Evolutionary conservation across 2,888 invertebrate genomes (phyloP), one percentile per base, ranked within the genome.

Genomic region (Cloeon dipterum): DNA sequence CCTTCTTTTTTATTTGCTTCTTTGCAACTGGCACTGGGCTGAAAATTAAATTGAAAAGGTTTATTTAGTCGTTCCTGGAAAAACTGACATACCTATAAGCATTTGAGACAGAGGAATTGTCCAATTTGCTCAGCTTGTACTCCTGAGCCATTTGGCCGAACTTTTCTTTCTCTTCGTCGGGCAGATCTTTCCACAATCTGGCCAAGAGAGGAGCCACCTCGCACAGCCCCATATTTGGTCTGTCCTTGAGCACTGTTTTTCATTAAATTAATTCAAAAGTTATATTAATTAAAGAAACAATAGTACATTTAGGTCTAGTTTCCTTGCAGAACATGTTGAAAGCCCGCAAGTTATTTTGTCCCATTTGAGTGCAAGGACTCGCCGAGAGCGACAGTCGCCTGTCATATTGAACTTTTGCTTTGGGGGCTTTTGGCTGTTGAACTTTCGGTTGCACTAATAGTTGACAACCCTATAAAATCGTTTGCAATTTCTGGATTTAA

Each of bases 201-300:
- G 52, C 52, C 36, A 61, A 44, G n/a, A 47, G 40, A 32, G 45
- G 43, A n/a, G 59, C 59, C 5, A 57, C 49, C 44, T 52, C 51
- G 3, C 55, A 49, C 42, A 55, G 52, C 26, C 52, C 34, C 20
- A 52, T 43, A 10, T 46, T 44, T 8, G 55, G 52, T 40, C 52
- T 46, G 40, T 54, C 44, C 32, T 44, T 40, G 11, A 49, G 32
- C 17, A 55, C 55, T 54, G 32, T 29, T n/a, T n/a, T n/a, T n/a
- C n/a, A n/a, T n/a, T n/a, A 45, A 42, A 36, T n/a, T 25, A 33
- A 41, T 20, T 14, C 35, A 40, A 14, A n/a, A 10, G 35, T 32
- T 18, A 25, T 13, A 19, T n/a, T 23, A 20, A 20, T 21, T 11
- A 13, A 23, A n/a, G 23, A 26, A 11, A 10, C 17, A 4, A 7